Percentiles rank a stretch among this genome's conserved stretches.
Conservation (phyloP, 1,140 invertebrate species). For the Lepidurus arcticus region DNA sequence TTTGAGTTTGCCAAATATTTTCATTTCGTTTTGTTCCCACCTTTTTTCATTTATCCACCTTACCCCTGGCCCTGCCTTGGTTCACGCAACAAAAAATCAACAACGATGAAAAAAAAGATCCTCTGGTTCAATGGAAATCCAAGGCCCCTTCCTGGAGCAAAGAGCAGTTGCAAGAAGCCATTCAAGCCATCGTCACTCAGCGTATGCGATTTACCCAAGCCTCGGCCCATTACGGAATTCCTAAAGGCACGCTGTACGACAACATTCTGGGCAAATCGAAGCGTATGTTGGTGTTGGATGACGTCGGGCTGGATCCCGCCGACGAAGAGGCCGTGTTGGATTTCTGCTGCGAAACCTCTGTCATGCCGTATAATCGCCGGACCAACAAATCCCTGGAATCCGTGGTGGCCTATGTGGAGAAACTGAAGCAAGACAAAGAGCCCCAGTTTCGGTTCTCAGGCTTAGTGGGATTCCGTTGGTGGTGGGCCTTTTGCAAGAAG, state of each 20-base stretch:
- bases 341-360: constrained; percentile 64
- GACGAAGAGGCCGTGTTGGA: constrained; percentile 64
- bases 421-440: constrained; percentile 52
- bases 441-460: constrained; percentile 60
- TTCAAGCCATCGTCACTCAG: constrained; percentile 65
- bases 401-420: constrained; percentile 61
- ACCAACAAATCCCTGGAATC: constrained; percentile 61
- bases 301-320: constrained; percentile 54
- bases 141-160: constrained; percentile 71
- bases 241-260: constrained; percentile 70
- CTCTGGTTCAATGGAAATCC: constrained; percentile 43
- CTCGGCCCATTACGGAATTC: constrained; percentile 62
- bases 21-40: too few species aligned
- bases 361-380: constrained; percentile 63
- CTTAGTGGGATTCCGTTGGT: constrained; percentile 65
- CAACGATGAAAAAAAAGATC: constrained; percentile 34
- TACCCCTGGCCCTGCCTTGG: background rate
- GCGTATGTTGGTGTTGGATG: constrained; percentile 65
- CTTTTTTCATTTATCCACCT: constrained; percentile 22
- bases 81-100: background rate
- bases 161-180: constrained; percentile 65
- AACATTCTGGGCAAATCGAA: constrained; percentile 71
- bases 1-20: background rate
- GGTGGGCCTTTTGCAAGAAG: constrained; percentile 76
- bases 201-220: constrained; percentile 71